Evolutionary conservation across 2,797 vertebrate species (phyloP).

Genomic region (Petrocephalus schoutedeni): DNA sequence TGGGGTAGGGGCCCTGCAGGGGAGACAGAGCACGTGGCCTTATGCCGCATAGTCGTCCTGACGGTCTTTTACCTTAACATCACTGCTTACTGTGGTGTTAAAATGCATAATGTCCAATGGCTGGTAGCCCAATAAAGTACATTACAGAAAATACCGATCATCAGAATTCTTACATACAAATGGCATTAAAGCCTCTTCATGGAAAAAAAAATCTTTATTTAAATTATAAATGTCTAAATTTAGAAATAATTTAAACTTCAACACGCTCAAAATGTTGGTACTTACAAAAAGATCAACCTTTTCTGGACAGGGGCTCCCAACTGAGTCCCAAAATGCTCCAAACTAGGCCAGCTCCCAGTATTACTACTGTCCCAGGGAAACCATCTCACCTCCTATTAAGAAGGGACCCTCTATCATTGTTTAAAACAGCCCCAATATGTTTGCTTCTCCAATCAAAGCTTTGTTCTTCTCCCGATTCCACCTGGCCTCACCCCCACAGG

Average conservation of each 20-base stretch:
- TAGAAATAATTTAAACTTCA: no score
- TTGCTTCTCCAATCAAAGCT: neutral
- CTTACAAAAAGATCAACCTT: neutral
- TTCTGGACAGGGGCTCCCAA: neutral
- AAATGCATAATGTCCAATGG: neutral
- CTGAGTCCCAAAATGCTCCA: neutral
- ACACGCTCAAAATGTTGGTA: neutral
- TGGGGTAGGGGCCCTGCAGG: constrained; percentile 87
- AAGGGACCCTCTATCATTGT: neutral
- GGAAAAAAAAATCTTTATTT: neutral
- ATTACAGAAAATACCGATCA: neutral
- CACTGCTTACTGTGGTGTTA: neutral
- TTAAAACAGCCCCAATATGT: neutral
- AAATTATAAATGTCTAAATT: no score
- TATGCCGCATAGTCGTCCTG: neutral
- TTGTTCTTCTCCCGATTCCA: neutral
- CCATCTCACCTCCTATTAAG: neutral
- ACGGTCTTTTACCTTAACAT: neutral
- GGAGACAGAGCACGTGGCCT: constrained; percentile 23
- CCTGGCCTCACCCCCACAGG: neutral
- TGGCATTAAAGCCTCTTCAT: neutral
- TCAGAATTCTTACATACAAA: neutral
- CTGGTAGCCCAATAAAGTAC: neutral
- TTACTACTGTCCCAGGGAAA: neutral
- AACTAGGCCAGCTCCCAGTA: neutral